Conservation (phyloP, 2,797 vertebrate genomes). For the Pogoniulus pusillus region DNA sequence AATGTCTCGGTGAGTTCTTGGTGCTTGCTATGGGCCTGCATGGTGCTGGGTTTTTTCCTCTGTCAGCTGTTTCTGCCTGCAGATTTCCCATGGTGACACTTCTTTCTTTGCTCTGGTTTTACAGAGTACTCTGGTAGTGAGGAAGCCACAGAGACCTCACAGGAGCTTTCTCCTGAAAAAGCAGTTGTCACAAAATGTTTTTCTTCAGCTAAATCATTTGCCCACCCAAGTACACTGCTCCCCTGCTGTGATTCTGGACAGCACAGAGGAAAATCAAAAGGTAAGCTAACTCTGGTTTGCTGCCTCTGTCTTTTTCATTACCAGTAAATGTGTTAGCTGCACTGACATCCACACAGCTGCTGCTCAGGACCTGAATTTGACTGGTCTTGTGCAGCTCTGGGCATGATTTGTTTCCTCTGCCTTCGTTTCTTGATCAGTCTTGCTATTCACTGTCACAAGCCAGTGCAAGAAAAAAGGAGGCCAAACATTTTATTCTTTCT, state of each 20-base stretch:
- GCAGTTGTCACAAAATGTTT: conserved; percentile 79
- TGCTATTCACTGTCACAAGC: not conserved
- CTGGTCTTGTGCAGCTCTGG: rapidly evolving
- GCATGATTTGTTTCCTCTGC: not conserved
- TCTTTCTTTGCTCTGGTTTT: not conserved
- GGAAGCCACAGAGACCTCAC: conserved; percentile 84
- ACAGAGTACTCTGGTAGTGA: conserved; percentile 87
- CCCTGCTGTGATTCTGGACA: conserved; percentile 82
- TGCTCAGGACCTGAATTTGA: too few relatives aligned
- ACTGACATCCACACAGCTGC: not conserved
- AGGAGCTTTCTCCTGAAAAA: conserved; percentile 80
- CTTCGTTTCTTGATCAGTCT: not conserved
- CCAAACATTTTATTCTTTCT: not conserved
- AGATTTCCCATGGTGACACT: not conserved
- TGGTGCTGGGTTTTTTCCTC: not conserved
- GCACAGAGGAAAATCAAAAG: conserved; percentile 82
- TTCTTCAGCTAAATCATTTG: conserved; percentile 82
- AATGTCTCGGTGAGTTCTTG: not conserved
- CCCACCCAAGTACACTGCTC: conserved; percentile 81
- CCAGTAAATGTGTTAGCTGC: not conserved
- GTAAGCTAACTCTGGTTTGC: conserved; percentile 79
- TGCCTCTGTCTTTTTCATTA: not conserved
- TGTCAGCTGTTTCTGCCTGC: not conserved
- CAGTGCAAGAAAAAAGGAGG: not conserved
- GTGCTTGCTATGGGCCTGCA: rapidly evolving